Percentiles rank a stretch among this genome's conserved stretches.
Evolutionary conservation across 2,797 vertebrate genomes (phyloP).

Genomic region (Pogonophryne albipinna): DNA sequence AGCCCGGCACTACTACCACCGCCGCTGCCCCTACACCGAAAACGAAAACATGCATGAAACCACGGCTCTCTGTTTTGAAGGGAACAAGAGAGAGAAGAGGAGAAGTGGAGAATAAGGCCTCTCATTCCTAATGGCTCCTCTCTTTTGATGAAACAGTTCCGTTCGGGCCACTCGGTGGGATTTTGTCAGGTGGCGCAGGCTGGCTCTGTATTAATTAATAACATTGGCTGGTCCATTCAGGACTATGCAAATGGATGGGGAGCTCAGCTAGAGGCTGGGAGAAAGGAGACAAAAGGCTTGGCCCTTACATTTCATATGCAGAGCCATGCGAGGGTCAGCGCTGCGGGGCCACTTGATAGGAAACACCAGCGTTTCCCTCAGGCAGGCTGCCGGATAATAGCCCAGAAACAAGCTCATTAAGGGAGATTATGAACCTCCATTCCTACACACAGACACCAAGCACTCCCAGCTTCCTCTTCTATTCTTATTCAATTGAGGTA

Average conservation of each 20-base stretch:
- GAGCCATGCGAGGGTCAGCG: conserved; percentile 82
- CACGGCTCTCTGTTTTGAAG: conserved; percentile 66
- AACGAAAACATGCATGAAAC: conserved; percentile 73
- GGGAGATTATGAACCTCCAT: conserved; percentile 83
- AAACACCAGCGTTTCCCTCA: conserved; percentile 79
- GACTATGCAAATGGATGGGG: conserved; percentile 82
- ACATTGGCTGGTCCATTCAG: conserved; percentile 82
- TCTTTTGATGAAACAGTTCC: conserved; percentile 86
- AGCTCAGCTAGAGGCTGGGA: conserved; percentile 77
- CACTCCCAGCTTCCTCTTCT: conserved; percentile 78
- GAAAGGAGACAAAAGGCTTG: conserved; percentile 83
- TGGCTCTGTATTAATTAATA: conserved; percentile 87
- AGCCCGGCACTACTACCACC: conserved; percentile 55
- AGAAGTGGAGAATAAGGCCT: conserved; percentile 73
- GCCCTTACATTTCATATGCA: conserved; percentile 86
- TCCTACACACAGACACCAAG: conserved; percentile 80
- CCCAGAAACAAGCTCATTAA: conserved; percentile 87
- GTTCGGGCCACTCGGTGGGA: conserved; percentile 81
- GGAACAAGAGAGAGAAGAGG: conserved; percentile 71
- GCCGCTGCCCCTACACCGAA: conserved; percentile 37
- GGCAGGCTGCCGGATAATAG: conserved; percentile 79
- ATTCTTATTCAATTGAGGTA: conserved; percentile 79
- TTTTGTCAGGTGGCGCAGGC: conserved; percentile 83
- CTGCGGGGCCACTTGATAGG: conserved; percentile 82
- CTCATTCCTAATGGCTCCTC: conserved; percentile 81